Evolutionary conservation across 30 jellyfish, hydroid and myxozoan genomes (phyloP), one percentile per base, ranked within the genome.

Genomic region (Chrysaora quinquecirrha): DNA sequence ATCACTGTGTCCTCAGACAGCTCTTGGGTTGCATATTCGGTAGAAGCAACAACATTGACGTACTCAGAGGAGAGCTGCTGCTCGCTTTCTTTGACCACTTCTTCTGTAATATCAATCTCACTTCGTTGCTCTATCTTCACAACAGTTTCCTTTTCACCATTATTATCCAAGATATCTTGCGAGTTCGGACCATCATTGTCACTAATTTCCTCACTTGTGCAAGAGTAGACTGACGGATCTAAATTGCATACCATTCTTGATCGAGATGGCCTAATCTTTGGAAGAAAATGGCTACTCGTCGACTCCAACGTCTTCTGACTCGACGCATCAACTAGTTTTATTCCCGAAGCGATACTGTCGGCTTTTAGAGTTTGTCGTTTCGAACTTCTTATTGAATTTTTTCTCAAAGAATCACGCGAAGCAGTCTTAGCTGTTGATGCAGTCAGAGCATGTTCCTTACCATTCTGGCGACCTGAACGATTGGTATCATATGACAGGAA

Each of bases 201-300:
- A 31, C 32, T 48, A 30, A 48, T 61, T 32, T 31, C 80, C 0
- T 70, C 92, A 9, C 64, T 16, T 28, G 24, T 33, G 56, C 54
- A 32, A 12, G 86, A 69, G 69, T 52, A 33, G 14, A 70, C 33
- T 1, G 92, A 54, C 11, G 85, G 80, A 65, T 68, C 83, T 2
- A 82, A 35, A 10, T 1, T 24, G 67, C 92, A 82, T 0, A 82
- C 24, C 68, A 70, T 48, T 24, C 92, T 64, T 25, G 92, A 82
- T 12, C 62, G 52, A 21, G 92, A 82, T 16, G 71, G 85, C 52
- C 85, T 52, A 18, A 82, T 73, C 14, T 22, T 43, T 0, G 92
- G 85, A 38, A 69, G 63, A 14, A 20, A n/a, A 43, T 54, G 92
- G 32, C 75, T 52, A 43, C 85, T 38, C 24, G 50, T 46, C 56